These are phyloP conservation scores for Trididemnum nubilum DNA, from an alignment of 23 tunicate species.

Conservation along the genomic window DNA sequence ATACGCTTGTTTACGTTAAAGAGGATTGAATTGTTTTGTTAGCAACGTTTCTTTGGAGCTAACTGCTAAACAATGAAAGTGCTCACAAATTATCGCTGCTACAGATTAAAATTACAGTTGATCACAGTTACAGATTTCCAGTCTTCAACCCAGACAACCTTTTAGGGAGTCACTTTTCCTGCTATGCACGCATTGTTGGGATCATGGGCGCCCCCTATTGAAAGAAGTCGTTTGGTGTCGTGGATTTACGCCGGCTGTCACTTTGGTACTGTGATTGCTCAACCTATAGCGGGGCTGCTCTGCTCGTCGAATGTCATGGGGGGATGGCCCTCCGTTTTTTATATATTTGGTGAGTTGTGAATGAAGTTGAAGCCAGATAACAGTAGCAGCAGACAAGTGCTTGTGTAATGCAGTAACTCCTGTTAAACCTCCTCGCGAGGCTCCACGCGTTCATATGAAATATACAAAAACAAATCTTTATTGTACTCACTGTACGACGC, in stretches of 20 bases:
- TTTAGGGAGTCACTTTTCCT: slow-evolving; percentile 99
- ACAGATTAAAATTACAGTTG: no score
- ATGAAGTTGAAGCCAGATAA: no score
- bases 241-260: slow-evolving; percentile 91
- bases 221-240: slow-evolving; percentile 77
- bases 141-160: no score
- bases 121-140: no score
- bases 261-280: slow-evolving; percentile 89
- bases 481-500: background rate
- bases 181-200: slow-evolving; percentile 99
- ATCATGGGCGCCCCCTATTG: slow-evolving; percentile 91
- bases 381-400: background rate
- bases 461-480: background rate
- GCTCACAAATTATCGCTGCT: no score
- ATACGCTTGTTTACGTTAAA: no score
- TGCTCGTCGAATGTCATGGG: slow-evolving; percentile 76
- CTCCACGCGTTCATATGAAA: no score
- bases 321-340: slow-evolving; percentile 99
- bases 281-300: slow-evolving; percentile 82
- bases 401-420: background rate
- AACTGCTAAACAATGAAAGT: no score
- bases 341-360: slow-evolving; percentile 76
- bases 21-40: no score
- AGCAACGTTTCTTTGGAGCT: no score
- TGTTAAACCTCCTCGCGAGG: no score